These are phyloP conservation scores for Hoplodrina blanda DNA, from an alignment of 2,888 invertebrate genomes.

Conservation along the genomic window DNA sequence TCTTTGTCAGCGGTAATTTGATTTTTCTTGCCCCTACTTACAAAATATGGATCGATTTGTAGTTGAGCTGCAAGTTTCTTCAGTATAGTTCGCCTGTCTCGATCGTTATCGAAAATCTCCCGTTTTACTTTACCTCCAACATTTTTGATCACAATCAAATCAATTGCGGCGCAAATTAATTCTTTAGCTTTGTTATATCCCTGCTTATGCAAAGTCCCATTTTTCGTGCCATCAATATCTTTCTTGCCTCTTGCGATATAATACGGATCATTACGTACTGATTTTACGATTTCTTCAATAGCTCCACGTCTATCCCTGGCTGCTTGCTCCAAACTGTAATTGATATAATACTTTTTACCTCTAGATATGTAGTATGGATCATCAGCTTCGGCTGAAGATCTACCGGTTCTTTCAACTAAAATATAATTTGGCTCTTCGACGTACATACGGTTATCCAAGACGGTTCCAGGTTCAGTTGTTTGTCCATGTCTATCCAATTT, in stretches of 20 bases:
- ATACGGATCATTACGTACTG: conserved; percentile 87
- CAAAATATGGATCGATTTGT: conserved; percentile 86
- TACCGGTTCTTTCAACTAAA: conserved; percentile 85
- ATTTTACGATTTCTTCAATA: conserved; percentile 85
- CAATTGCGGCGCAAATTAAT: conserved; percentile 81
- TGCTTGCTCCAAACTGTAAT: conserved; percentile 71
- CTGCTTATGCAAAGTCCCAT: conserved; percentile 63
- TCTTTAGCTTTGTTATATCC: conserved; percentile 78
- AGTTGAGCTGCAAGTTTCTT: conserved; percentile 85
- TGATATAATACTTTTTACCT: conserved; percentile 79
- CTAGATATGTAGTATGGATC: conserved; percentile 85
- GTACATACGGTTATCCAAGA: conserved; percentile 83
- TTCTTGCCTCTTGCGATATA: conserved; percentile 90
- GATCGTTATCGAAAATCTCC: conserved; percentile 78
- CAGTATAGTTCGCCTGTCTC: conserved; percentile 82
- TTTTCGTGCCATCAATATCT: conserved; percentile 62
- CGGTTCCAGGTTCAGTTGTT: conserved; percentile 72
- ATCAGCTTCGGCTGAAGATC: conserved; percentile 81
- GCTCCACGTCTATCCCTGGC: conserved; percentile 82
- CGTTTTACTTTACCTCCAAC: conserved; percentile 75
- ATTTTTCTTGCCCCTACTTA: conserved; percentile 85
- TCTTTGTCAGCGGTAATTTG: conserved; percentile 65
- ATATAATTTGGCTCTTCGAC: conserved; percentile 90
- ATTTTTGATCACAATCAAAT: conserved; percentile 72
- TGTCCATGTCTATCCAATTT: conserved; percentile 58